phyloP scores from a whole-genome alignment of 2,113 vertebrate genomes.

The Tragelaphus buxtoni region DNA sequence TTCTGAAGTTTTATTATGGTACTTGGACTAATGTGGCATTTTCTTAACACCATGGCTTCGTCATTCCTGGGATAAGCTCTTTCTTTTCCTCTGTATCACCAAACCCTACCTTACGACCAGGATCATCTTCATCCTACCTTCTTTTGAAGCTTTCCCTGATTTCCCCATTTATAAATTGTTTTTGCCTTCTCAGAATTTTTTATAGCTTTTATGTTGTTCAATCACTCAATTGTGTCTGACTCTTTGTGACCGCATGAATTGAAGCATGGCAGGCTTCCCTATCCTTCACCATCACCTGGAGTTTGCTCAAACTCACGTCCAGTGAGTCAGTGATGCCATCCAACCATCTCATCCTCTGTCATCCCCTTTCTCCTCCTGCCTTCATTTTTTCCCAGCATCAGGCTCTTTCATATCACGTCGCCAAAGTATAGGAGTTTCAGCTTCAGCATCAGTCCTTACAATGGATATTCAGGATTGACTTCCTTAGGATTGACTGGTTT shows the following conservation, averaged over 20 bases:
- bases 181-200: not conserved
- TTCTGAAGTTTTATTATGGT: not conserved
- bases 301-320: not conserved
- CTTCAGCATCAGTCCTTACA: not conserved
- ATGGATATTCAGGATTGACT: not conserved
- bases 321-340: not conserved
- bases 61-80: not conserved
- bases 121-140: accelerated
- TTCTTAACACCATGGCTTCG: not conserved
- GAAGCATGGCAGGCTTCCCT: not conserved
- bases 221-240: not conserved
- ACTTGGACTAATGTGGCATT: not conserved
- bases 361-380: not conserved
- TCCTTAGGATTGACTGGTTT: not conserved
- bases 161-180: not conserved
- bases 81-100: not conserved
- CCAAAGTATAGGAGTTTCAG: not conserved
- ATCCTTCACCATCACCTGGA: not conserved
- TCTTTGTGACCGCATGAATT: not conserved
- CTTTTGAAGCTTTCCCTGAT: not conserved
- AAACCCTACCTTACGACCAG: not conserved
- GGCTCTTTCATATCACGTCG: not conserved
- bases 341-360: not conserved
- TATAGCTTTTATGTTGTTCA: not conserved
- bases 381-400: not conserved